Evolutionary conservation across 2,888 invertebrate species (phyloP).

Genomic region (Drosophila lutescens): DNA sequence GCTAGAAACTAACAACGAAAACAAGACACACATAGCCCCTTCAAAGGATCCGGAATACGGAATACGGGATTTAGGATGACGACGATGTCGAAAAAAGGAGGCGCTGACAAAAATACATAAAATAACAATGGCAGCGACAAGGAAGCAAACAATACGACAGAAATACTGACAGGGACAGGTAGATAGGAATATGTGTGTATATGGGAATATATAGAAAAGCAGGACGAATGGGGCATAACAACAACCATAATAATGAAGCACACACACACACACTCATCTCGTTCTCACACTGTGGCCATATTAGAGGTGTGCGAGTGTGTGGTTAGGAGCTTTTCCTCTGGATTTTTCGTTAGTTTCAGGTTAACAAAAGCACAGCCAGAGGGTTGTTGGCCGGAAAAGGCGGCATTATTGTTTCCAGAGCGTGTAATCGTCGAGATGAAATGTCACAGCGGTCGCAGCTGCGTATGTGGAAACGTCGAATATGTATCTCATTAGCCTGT

Average conservation of each 20-base stretch:
- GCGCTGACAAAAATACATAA: conserved; percentile 37
- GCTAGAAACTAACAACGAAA: conserved; percentile 48
- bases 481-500: conserved; percentile 20
- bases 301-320: conserved; percentile 55
- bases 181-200: conserved; percentile 4
- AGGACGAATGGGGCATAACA: conserved; percentile 54
- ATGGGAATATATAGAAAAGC: conserved; percentile 27
- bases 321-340: conserved; percentile 17
- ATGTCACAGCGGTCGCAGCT: conserved; percentile 32
- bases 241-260: conserved; percentile 59
- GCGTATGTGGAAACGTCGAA: conserved; percentile 17
- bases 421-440: conserved; percentile 35
- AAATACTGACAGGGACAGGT: conserved; percentile 55
- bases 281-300: conserved; percentile 33
- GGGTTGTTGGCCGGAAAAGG: conserved; percentile 15
- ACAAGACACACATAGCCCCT: conserved; percentile 45
- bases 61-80: conserved; percentile 40
- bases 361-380: conserved; percentile 70
- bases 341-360: conserved; percentile 72
- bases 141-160: conserved; percentile 74
- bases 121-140: conserved; percentile 69
- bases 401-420: conserved; percentile 18
- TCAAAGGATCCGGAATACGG: conserved; percentile 57
- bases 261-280: conserved; percentile 7
- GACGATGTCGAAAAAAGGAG: conserved; percentile 53